phyloP scores from a whole-genome alignment of 1,140 invertebrate species.

The Heliconius hewitsoni region DNA sequence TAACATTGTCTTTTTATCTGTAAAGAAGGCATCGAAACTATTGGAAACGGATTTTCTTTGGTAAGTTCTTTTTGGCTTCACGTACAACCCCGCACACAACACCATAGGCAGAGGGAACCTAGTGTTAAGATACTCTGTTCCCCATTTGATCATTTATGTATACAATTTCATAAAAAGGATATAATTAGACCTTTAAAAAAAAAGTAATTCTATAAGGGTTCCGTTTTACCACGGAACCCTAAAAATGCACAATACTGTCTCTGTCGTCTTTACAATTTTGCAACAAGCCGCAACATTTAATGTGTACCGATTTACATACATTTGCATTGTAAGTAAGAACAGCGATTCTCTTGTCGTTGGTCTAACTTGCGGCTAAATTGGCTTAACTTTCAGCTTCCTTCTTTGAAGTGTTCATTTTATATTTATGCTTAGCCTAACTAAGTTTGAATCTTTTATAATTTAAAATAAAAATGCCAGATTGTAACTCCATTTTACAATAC shows the following conservation, averaged over 20 bases:
- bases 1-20: background rate
- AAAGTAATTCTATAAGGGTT: background rate
- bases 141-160: no score
- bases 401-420: slow-evolving; percentile 8
- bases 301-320: slow-evolving; percentile 35
- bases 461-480: background rate
- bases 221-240: no score
- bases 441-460: slow-evolving; percentile 3
- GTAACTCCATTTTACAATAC: background rate
- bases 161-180: no score
- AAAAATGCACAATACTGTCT: background rate
- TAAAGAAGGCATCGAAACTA: background rate
- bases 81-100: background rate
- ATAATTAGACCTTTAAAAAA: background rate
- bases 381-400: slow-evolving; percentile 23
- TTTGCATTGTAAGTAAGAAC: slow-evolving; percentile 35
- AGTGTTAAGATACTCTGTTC: no score
- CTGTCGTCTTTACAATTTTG: slow-evolving; percentile 22
- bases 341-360: slow-evolving; percentile 31
- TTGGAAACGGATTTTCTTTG: background rate
- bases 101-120: no score
- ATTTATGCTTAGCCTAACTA: background rate
- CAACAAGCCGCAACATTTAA: slow-evolving; percentile 29
- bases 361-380: slow-evolving; percentile 30
- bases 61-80: background rate